These are phyloP conservation scores for Phoenicopterus ruber DNA, from an alignment of 2,113 vertebrate genomes.

Conservation along the genomic window DNA sequence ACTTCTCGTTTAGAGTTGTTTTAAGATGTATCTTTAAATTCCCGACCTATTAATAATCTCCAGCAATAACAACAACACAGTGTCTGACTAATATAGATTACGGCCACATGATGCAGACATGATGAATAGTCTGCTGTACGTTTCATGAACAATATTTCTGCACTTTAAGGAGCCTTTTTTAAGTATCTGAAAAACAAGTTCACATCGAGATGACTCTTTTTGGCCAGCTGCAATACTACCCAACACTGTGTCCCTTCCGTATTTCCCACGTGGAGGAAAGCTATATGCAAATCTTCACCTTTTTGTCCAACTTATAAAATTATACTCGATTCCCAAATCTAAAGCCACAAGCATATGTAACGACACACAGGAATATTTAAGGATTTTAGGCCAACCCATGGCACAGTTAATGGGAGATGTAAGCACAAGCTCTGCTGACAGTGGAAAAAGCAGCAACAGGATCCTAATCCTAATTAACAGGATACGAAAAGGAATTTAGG, in stretches of 20 bases:
- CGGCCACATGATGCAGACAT: neutral
- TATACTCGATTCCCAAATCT: neutral
- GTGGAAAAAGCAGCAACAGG: neutral
- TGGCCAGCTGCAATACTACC: neutral
- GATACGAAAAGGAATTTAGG: neutral
- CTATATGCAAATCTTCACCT: neutral
- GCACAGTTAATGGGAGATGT: neutral
- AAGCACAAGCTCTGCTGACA: neutral
- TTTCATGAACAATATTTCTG: neutral
- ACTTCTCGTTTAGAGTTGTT: neutral
- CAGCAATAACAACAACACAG: neutral
- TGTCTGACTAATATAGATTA: neutral
- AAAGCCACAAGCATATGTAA: neutral
- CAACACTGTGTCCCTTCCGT: rapidly evolving
- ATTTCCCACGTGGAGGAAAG: neutral
- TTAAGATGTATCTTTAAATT: neutral
- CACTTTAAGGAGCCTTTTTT: neutral
- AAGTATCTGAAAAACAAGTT: neutral
- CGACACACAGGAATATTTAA: neutral
- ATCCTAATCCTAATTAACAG: neutral
- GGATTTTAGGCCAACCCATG: neutral
- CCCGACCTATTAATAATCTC: constrained; percentile 24
- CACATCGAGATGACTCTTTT: neutral
- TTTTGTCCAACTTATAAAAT: neutral
- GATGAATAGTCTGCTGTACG: neutral